Evolutionary conservation across 2,888 invertebrate genomes (phyloP).

Genomic region (Thysanoteuthis rhombus): DNA sequence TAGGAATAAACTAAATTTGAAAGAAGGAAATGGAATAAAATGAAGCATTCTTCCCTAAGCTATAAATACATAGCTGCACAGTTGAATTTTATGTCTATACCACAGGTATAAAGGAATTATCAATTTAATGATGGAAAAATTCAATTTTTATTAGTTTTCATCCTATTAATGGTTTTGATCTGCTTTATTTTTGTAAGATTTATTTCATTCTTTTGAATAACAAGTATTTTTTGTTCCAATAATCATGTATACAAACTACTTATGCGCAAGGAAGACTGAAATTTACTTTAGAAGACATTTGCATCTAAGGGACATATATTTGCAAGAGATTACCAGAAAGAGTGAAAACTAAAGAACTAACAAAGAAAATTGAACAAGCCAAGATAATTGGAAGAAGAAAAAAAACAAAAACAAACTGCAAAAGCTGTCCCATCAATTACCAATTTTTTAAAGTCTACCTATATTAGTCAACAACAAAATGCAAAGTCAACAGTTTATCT

Average conservation of each 20-base stretch:
- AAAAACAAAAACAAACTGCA: not conserved
- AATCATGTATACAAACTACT: not conserved
- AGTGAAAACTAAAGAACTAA: not conserved
- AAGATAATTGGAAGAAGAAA: not conserved
- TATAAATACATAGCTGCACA: not conserved
- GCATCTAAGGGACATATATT: not conserved
- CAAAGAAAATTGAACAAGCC: not conserved
- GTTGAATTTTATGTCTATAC: not conserved
- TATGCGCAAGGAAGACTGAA: not conserved
- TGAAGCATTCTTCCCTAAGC: no score
- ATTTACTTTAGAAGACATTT: not conserved
- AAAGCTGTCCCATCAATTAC: not conserved
- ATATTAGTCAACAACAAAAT: not conserved
- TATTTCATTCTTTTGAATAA: not conserved
- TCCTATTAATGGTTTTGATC: not conserved
- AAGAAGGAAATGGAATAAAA: not conserved
- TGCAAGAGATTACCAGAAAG: not conserved
- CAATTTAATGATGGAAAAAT: not conserved
- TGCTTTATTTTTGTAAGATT: not conserved
- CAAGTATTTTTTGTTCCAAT: not conserved
- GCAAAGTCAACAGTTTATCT: not conserved
- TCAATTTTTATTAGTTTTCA: not conserved
- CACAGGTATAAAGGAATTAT: not conserved
- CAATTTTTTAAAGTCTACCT: not conserved
- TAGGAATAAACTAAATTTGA: not conserved